Evolutionary conservation across 2,113 vertebrate genomes (phyloP), one percentile per base, ranked within the genome.

Genomic region (Polypterus bichir): DNA sequence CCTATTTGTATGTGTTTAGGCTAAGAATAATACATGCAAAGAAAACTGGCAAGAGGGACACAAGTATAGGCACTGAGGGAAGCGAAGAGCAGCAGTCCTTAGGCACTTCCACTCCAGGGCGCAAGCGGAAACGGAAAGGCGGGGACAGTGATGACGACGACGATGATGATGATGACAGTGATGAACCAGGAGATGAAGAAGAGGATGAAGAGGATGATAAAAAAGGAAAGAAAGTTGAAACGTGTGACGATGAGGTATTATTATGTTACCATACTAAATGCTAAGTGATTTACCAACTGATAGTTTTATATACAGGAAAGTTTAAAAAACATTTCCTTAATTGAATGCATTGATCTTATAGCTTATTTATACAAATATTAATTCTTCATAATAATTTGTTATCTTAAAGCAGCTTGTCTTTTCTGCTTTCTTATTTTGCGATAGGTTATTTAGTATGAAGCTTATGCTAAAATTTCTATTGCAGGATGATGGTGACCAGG

Each of bases 161-260:
- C 0, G 95, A 99, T 0, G 94, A 99, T 0, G 94, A 89, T 0
- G 86, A 89, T 0, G 86, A 99, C 0, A 96, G 94, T 0, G 93
- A 97, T 70, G 85, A 83, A 5, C 83, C 86, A 0, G 96, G 89
- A 45, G 86, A 84, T 65, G 94, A 88, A 0, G 92, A 95, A 52
- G 92, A 97, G 7, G 89, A 92, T 1, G 96, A 97, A 0, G 93
- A 93, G 0, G 94, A 99, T 0, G 96, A 93, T 8, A 94, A 91
- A 73, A 92, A 89, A 70, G 87, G 81, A 63, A 94, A 90, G 74
- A 96, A 92, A 78, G 60, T 78, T 1, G 92, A 94, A 68, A 77
- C 80, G 46, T 93, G 88, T 74, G 91, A 97, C 48, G 93, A 97
- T 60, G 92, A 94, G 91, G 93, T 98, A 62, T 49, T 27, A 27